Evolutionary conservation across 2,888 invertebrate species (phyloP).

Genomic region (Eilema griseolum): DNA sequence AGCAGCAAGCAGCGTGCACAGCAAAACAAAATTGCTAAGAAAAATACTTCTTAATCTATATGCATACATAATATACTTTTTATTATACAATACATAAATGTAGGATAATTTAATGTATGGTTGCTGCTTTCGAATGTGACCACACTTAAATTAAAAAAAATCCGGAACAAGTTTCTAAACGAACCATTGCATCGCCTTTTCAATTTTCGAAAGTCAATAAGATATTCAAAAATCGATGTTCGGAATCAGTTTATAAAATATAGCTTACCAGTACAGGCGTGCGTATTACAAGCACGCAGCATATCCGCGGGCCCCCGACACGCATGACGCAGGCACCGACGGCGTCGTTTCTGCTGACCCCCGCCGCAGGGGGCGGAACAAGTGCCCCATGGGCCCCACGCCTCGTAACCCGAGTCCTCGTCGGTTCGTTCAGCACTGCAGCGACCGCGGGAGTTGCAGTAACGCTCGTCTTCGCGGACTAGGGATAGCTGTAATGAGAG

Average conservation of each 20-base stretch:
- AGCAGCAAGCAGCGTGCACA: too few species aligned
- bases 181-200: too few species aligned
- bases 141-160: too few species aligned
- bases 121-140: too few species aligned
- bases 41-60: too few species aligned
- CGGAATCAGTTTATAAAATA: neutral
- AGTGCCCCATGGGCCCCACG: slow-evolving; percentile 72
- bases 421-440: slow-evolving; percentile 82
- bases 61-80: too few species aligned
- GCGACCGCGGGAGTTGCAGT: slow-evolving; percentile 90
- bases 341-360: slow-evolving; percentile 89
- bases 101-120: too few species aligned
- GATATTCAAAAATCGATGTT: too few species aligned
- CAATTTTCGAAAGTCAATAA: too few species aligned
- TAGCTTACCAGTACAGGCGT: slow-evolving; percentile 85
- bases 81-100: too few species aligned
- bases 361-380: slow-evolving; percentile 78
- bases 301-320: slow-evolving; percentile 88
- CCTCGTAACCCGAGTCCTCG: slow-evolving; percentile 71
- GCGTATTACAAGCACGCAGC: slow-evolving; percentile 91
- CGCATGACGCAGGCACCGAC: slow-evolving; percentile 82
- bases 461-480: slow-evolving; percentile 93
- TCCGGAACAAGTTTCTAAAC: too few species aligned
- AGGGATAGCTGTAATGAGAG: slow-evolving; percentile 85
- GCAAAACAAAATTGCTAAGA: too few species aligned